Evolutionary conservation across 1,140 invertebrate species (phyloP), one percentile per base, ranked within the genome.

Genomic region (Gonioctena quinquepunctata): DNA sequence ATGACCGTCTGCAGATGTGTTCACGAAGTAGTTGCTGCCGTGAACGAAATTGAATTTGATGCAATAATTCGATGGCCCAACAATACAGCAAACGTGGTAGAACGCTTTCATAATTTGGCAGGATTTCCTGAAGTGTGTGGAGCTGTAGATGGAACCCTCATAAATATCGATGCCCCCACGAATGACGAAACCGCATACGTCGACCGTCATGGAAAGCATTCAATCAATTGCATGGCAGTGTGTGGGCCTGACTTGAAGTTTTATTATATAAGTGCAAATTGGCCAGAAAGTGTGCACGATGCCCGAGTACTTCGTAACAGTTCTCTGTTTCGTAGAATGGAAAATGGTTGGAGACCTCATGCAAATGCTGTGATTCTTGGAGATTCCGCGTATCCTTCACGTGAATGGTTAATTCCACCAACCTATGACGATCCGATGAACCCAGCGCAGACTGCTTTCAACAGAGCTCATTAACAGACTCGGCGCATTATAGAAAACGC

Each of bases 211-310:
- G 68, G 61, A 3, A 66, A 70, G 8, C 62, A 66, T 65, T 70
- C 52, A 7, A 66, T 70, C 18, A 70, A 70, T 27, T 57, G 62
- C 23, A 57, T 70, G n/a, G 63, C 25, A 28, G 54, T 70, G 3
- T 70, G 69, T 59, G 63, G 48, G 8, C 27, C 27, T 59, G 26
- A 60, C 16, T 23, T 22, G 11, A 1, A 22, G 19, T 59, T 67
- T 25, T 67, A 48, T 60, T 26, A 33, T 67, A 27, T 67, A 18
- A 67, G 28, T 59, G 50, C 66, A 27, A 67, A 67, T 57, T 69
- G 60, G 68, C 60, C 50, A n/a, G 48, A 49, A 11, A 56, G 25
- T 49, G 48, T 63, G 11, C 68, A 65, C 1, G 49, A 33, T 18
- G 48, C 18, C 4, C 50, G 28, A 8, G 61, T 65, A 26, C 49